Evolutionary conservation across 2,113 vertebrate species (phyloP), one percentile per base, ranked within the genome.

Genomic region (Misgurnus anguillicaudatus): DNA sequence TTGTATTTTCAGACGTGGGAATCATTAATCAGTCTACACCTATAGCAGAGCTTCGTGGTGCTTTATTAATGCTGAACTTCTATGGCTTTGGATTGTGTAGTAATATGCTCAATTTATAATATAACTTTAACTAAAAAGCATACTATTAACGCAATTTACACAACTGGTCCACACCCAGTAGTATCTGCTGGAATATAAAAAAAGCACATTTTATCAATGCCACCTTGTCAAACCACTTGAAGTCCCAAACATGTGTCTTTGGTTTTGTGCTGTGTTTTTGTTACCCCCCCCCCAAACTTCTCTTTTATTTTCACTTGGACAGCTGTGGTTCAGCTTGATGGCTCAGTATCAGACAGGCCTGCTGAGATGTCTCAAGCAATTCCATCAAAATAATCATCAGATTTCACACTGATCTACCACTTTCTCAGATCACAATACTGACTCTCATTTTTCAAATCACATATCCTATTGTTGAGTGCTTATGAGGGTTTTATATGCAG

Each of bases 281-380:
- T 42, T 14, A 13, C 4, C 13, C 55, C 24, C 55, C 19, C 41
- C 60, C 13, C 5, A 8, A 42, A 42, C 14, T 4, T n/a, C 60
- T 39, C 19, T 24, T 19, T 21, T 45, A 51, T 63, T 75, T 62
- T 75, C 42, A 63, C 42, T 42, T 75, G 51, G 60, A 75, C 58
- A 75, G 60, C 58, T 63, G 58, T 62, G 57, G 14, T 45, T 36
- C 58, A 47, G 70, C 55, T n/a, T 60, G 55, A 60, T 45, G 53
- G 55, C 53, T 73, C 55, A 57, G 14, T 62, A 45, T 31, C 71
- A 45, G 68, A 36, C 48, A 10, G 9, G 68, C 68, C 70, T 73
- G 70, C 70, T 73, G 55, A 60, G 73, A 64, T 64, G 73, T 64
- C 73, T 75, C 61, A n/a, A 45, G 36, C 14, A 21, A 53, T 64